Percentiles rank a stretch among this genome's conserved stretches.
Conservation (phyloP, 2,888 invertebrate genomes). For the Dasysyrphus albostriatus region DNA sequence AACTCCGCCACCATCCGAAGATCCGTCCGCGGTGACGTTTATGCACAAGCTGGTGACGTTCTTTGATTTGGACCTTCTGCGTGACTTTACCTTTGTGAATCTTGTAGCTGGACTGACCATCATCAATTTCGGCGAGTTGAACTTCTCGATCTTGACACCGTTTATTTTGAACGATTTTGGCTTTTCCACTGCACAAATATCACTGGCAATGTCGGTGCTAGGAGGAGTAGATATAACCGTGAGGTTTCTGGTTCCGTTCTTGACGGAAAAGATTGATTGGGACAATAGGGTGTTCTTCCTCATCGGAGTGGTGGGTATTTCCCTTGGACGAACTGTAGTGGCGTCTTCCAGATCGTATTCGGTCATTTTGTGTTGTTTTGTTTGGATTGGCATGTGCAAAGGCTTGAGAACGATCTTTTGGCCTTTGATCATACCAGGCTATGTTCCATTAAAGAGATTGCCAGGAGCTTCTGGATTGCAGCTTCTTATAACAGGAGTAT, state of each 20-base stretch:
- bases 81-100: slow-evolving; percentile 88
- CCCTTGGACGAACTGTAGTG: slow-evolving; percentile 86
- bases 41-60: slow-evolving; percentile 86
- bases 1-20: slow-evolving; percentile 70
- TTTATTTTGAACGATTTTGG: slow-evolving; percentile 89
- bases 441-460: slow-evolving; percentile 88
- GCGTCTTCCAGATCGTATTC: slow-evolving; percentile 86
- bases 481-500: slow-evolving; percentile 87
- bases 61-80: slow-evolving; percentile 89
- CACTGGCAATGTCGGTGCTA: slow-evolving; percentile 88
- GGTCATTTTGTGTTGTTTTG: slow-evolving; percentile 86
- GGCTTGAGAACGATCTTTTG: slow-evolving; percentile 90
- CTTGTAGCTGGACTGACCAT: slow-evolving; percentile 89
- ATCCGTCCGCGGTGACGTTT: slow-evolving; percentile 78
- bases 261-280: slow-evolving; percentile 89
- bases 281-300: slow-evolving; percentile 89
- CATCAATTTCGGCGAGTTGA: slow-evolving; percentile 89
- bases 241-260: slow-evolving; percentile 88
- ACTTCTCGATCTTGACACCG: slow-evolving; percentile 90
- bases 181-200: slow-evolving; percentile 85
- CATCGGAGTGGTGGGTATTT: slow-evolving; percentile 88
- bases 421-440: slow-evolving; percentile 89
- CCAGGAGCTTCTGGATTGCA: slow-evolving; percentile 90
- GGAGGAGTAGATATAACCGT: slow-evolving; percentile 88
- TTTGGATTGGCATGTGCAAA: slow-evolving; percentile 89